phyloP scores from a whole-genome alignment of 53 echinoderm and acorn worm species.

The Patiria pectinifera region DNA sequence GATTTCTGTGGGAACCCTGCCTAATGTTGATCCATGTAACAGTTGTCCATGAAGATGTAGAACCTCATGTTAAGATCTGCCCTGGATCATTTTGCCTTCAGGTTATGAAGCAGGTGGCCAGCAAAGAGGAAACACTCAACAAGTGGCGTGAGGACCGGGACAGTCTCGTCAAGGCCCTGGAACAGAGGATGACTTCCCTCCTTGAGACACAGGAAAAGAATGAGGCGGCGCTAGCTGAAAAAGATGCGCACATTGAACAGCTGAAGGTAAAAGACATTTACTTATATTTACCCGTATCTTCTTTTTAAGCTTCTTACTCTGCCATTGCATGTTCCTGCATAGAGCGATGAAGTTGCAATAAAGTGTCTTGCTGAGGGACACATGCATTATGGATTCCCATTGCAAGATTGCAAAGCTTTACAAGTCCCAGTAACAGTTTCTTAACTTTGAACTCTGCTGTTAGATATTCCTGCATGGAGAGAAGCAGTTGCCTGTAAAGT shows the following conservation, averaged over 20 bases:
- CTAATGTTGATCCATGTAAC: neutral
- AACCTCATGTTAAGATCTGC: neutral
- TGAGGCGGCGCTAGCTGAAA: slow-evolving; percentile 31
- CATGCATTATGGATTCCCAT: neutral
- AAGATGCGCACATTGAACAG: slow-evolving; percentile 60
- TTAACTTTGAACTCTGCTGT: neutral
- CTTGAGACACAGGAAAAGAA: slow-evolving; percentile 49
- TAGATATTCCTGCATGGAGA: neutral
- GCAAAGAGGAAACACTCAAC: slow-evolving; percentile 46
- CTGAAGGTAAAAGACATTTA: slow-evolving; percentile 20
- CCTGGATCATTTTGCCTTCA: neutral
- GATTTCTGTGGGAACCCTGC: too few relatives aligned
- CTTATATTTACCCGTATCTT: too few relatives aligned
- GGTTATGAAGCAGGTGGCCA: slow-evolving; percentile 52
- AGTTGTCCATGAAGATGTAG: too few relatives aligned
- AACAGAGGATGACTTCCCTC: slow-evolving; percentile 57
- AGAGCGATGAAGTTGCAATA: neutral
- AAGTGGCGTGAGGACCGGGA: slow-evolving; percentile 65
- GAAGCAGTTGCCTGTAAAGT: neutral
- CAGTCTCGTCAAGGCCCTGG: slow-evolving; percentile 45
- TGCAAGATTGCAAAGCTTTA: neutral
- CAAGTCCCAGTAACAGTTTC: too few relatives aligned
- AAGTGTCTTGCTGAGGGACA: neutral
- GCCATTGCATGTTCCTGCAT: neutral
- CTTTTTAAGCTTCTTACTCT: too few relatives aligned